Base-by-base conservation (phyloP, 2,888 invertebrate species). In the Brenthis daphne region DNA sequence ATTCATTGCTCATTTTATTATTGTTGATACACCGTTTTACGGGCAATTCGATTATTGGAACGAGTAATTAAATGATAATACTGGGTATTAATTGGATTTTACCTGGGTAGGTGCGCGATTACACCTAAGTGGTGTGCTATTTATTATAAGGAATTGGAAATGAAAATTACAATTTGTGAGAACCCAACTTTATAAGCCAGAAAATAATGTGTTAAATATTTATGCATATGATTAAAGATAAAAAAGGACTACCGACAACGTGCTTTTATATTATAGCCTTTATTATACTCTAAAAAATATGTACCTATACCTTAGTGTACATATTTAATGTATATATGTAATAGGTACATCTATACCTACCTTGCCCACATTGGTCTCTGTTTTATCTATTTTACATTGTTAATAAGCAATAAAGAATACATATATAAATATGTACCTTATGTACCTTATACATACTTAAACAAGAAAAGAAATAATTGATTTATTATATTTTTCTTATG, bases 1-100 rank as follows among this genome's bases (percentile, higher is more conserved):
- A 92, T 91, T 92, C 91, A 91, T 92, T 92, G 92, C 90, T 89
- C 91, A 88, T 92, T 92, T 92, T 92, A 92, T 92, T 92, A 92
- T 90, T 92, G 92, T 92, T 90, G 84, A 88, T 90, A 89, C 88
- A 84, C 88, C 91, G 86, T 90, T 92, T 90, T 91, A 91, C 87
- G 90, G 86, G 85, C 88, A 84, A 89, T 90, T 91, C 91, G 90
- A 92, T 90, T 92, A 92, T 92, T 92, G 91, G 90, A 85, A 85
- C 88, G 83, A 83, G 89, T 90, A 92, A 92, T 92, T 91, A 91
- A 91, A 92, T 92, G 92, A 92, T 92, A 92, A 92, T 92, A 91
- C 92, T 83, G 87, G 83, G 85, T 82, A 89, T 92, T 92, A 89
- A 89, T 90, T 90, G 91, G 86, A 87, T 91, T 90, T 90, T 88